Percentiles rank a stretch among this genome's conserved stretches.
Conservation (phyloP, 2,888 invertebrate species). For the Drosophila meridionalis region DNA sequence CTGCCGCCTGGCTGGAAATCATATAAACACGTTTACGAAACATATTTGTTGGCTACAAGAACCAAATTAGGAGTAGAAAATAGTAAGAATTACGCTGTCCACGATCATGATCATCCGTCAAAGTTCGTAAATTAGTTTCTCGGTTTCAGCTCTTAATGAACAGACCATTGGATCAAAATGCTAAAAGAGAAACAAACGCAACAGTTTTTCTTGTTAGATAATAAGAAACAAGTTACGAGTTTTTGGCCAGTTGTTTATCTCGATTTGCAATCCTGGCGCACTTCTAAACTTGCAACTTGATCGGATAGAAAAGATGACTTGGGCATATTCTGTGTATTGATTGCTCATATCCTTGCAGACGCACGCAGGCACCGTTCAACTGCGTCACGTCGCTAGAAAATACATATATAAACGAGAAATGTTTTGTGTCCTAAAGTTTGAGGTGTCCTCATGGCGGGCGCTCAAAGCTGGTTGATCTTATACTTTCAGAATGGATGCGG, state of each 20-base stretch:
- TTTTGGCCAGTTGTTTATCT: constrained; percentile 22
- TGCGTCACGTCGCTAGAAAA: constrained; percentile 58
- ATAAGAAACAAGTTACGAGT: constrained; percentile 57
- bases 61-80: constrained; percentile 45
- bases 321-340: constrained; percentile 17
- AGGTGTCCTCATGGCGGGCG: constrained; percentile 16
- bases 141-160: constrained; percentile 25
- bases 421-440: constrained; percentile 51
- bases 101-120: constrained; percentile 9
- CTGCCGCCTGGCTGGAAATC: constrained; percentile 31
- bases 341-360: constrained; percentile 42
- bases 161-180: constrained; percentile 20
- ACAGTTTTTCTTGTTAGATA: constrained; percentile 59
- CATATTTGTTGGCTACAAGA: constrained; percentile 38
- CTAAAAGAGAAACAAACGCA: constrained; percentile 71
- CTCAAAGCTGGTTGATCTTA: constrained; percentile 21
- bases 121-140: constrained; percentile 24
- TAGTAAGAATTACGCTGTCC: constrained; percentile 43
- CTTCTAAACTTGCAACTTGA: constrained; percentile 30
- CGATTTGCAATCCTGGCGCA: constrained; percentile 26
- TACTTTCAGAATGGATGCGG: constrained; percentile 5
- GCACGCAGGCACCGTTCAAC: constrained; percentile 62
- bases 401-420: constrained; percentile 55
- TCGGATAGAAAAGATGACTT: constrained; percentile 14
- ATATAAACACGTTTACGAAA: constrained; percentile 15